phyloP scores from a whole-genome alignment of 2,888 invertebrate genomes.

The Pegoplata infirma region DNA sequence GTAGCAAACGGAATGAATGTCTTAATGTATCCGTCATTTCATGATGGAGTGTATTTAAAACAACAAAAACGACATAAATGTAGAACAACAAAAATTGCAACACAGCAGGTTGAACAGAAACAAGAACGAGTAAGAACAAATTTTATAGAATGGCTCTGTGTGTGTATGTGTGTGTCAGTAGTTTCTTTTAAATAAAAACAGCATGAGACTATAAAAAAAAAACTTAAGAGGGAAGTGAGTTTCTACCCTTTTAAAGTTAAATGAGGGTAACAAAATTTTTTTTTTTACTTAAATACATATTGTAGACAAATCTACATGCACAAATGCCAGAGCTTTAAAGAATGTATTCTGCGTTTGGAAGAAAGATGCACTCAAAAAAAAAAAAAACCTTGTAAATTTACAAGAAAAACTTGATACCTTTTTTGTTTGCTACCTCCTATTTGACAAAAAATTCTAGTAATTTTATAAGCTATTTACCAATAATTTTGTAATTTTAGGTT shows the following conservation, averaged over 20 bases:
- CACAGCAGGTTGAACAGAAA: slow-evolving; percentile 4
- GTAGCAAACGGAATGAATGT: background rate
- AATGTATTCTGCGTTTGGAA: too few relatives aligned
- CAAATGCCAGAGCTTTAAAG: too few relatives aligned
- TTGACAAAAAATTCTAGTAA: too few relatives aligned
- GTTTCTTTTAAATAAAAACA: background rate
- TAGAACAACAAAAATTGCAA: slow-evolving; percentile 20
- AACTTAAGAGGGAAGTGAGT: background rate
- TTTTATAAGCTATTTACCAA: too few relatives aligned
- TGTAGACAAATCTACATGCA: background rate
- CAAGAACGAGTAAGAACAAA: background rate
- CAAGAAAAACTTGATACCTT: too few relatives aligned
- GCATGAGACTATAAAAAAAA: background rate
- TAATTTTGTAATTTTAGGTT: too few relatives aligned
- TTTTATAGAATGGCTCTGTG: too few relatives aligned
- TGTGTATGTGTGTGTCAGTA: too few relatives aligned
- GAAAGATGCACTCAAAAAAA: too few relatives aligned
- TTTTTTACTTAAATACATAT: slow-evolving; percentile 35
- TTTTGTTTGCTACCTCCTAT: too few relatives aligned
- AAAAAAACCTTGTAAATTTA: too few relatives aligned
- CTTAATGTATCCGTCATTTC: background rate
- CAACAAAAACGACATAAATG: slow-evolving; percentile 7
- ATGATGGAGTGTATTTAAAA: background rate
- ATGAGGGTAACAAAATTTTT: slow-evolving; percentile 34
- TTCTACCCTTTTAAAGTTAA: slow-evolving; percentile 15